Evolutionary conservation across 2,113 vertebrate species (phyloP).

Genomic region (Melanocharis versteri): DNA sequence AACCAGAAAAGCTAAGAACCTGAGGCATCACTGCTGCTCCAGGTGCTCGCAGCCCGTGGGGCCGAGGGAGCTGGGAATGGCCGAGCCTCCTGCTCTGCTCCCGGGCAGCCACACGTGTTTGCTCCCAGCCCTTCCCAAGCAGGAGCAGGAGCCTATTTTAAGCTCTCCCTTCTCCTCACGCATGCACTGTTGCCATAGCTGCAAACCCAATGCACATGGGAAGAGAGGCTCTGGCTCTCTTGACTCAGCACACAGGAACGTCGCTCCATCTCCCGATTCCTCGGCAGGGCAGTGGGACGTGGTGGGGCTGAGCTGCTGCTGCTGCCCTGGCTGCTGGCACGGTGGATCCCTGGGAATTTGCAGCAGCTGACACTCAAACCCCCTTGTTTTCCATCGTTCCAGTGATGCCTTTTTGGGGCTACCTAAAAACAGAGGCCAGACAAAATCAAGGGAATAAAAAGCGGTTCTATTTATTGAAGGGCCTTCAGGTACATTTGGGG

Average conservation of each 20-base stretch:
- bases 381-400: not conserved
- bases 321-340: not conserved
- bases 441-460: not conserved
- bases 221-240: not conserved
- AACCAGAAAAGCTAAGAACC: too few species aligned
- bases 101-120: slow-evolving; percentile 5
- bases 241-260: slow-evolving; percentile 28
- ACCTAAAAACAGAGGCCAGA: not conserved
- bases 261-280: not conserved
- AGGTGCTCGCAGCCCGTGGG: not conserved
- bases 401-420: not conserved
- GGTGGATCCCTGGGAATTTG: not conserved
- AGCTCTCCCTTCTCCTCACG: not conserved
- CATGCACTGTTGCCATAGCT: slow-evolving; percentile 6
- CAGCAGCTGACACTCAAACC: not conserved
- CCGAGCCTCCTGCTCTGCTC: not conserved
- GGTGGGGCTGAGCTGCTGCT: not conserved
- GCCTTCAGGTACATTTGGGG: not conserved
- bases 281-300: not conserved
- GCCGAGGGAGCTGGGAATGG: not conserved
- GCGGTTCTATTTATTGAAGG: accelerated
- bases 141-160: slow-evolving; percentile 58
- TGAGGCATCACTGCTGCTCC: too few species aligned
- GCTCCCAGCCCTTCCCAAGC: slow-evolving; percentile 21
- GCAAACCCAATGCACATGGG: slow-evolving; percentile 11